phyloP scores from a whole-genome alignment of 2,888 invertebrate species.

The Cantharis nigra region DNA sequence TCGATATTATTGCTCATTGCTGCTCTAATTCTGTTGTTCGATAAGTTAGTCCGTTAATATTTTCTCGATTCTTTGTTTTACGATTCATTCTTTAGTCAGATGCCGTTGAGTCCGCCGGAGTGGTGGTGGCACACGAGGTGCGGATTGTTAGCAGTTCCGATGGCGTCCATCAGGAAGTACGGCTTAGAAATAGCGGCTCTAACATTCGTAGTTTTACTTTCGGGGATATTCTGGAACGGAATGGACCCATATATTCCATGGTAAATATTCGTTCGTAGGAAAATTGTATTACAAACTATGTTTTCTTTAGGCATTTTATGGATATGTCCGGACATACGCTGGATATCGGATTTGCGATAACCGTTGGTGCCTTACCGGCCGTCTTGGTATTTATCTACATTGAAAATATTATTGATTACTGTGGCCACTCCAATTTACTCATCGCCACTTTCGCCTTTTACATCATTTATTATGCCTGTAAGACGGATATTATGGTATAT shows the following conservation, averaged over 20 bases:
- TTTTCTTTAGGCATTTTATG: conserved; percentile 62
- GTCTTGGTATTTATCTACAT: conserved; percentile 76
- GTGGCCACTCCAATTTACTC: conserved; percentile 81
- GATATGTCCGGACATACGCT: conserved; percentile 61
- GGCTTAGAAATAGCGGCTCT: conserved; percentile 75
- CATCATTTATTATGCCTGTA: conserved; percentile 75
- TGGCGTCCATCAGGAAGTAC: conserved; percentile 77
- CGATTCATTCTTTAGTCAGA: conserved; percentile 56
- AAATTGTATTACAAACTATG: neutral
- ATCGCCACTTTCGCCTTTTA: conserved; percentile 83
- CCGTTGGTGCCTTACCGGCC: conserved; percentile 71
- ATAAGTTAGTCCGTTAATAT: conserved; percentile 56
- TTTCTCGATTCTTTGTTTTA: neutral
- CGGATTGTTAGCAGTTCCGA: conserved; percentile 76
- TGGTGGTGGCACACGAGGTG: conserved; percentile 89
- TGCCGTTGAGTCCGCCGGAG: conserved; percentile 81
- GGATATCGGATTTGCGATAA: conserved; percentile 69
- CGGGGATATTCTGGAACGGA: conserved; percentile 80
- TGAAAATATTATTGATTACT: conserved; percentile 81
- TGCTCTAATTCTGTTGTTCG: conserved; percentile 63
- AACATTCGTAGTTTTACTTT: conserved; percentile 68
- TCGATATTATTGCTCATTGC: conserved; percentile 65
- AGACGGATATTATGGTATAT: conserved; percentile 31
- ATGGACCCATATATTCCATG: conserved; percentile 78
- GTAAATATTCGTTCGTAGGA: conserved; percentile 54